Conservation (phyloP, 2,888 invertebrate species). For the Lasioglossum figueresi region DNA sequence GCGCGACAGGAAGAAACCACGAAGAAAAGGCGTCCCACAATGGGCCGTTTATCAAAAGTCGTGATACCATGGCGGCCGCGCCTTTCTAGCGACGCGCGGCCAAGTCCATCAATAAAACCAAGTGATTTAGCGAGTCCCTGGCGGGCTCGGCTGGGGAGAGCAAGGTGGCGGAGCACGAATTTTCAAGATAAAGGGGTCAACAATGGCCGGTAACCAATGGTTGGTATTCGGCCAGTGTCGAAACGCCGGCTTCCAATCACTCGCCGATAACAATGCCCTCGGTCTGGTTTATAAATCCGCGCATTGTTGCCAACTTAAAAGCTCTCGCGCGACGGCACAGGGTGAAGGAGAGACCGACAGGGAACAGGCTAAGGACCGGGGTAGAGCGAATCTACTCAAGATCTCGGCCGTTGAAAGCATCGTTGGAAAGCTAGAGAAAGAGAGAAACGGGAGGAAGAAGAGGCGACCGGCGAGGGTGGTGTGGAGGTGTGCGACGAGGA, state of each 20-base stretch:
- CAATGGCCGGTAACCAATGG: conserved; percentile 82
- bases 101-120: conserved; percentile 82
- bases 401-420: conserved; percentile 68
- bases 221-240: conserved; percentile 84
- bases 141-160: conserved; percentile 44
- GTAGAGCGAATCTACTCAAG: conserved; percentile 65
- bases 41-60: conserved; percentile 74
- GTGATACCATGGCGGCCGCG: conserved; percentile 67
- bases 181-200: conserved; percentile 83
- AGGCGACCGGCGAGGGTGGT: conserved; percentile 11
- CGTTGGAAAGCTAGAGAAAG: conserved; percentile 56
- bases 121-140: conserved; percentile 80
- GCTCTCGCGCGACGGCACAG: conserved; percentile 67
- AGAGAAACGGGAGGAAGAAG: background rate
- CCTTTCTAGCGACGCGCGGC: conserved; percentile 63
- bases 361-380: conserved; percentile 36
- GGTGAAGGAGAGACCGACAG: conserved; percentile 16
- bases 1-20: conserved; percentile 60
- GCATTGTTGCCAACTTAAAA: conserved; percentile 84
- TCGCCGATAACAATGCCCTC: conserved; percentile 82
- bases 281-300: conserved; percentile 83
- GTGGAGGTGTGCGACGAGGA: background rate
- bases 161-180: conserved; percentile 75
- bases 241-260: conserved; percentile 82
- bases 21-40: conserved; percentile 72